Evolutionary conservation across 2,113 vertebrate species (phyloP).

Genomic region (Pygoscelis antarcticus): DNA sequence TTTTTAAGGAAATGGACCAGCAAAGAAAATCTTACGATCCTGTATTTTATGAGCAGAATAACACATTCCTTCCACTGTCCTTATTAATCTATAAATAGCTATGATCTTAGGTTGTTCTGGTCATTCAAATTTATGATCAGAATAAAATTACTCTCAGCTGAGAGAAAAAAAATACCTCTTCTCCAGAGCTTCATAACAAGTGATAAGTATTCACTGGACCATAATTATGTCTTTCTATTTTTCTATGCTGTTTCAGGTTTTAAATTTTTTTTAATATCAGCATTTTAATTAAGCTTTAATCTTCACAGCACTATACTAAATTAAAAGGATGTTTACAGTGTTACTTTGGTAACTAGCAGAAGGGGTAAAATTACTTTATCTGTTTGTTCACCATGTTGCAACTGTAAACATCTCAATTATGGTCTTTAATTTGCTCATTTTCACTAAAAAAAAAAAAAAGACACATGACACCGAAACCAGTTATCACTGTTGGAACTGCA

Average conservation of each 20-base stretch:
- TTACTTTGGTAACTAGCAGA: constrained; percentile 41
- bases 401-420: constrained; percentile 9
- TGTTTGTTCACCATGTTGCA: constrained; percentile 16
- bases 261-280: constrained; percentile 46
- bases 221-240: constrained; percentile 35
- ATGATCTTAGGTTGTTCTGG: neutral
- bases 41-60: neutral
- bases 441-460: neutral
- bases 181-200: neutral
- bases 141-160: constrained; percentile 58
- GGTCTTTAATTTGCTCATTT: constrained; percentile 54
- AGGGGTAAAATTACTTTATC: constrained; percentile 42
- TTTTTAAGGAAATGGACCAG: neutral
- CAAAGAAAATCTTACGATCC: neutral
- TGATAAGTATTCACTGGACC: constrained; percentile 30
- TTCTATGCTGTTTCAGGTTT: constrained; percentile 18
- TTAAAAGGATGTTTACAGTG: constrained; percentile 47
- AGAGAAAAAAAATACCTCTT: constrained; percentile 7
- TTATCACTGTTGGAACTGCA: neutral
- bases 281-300: constrained; percentile 73
- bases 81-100: constrained; percentile 38
- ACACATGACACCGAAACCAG: neutral
- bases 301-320: constrained; percentile 58
- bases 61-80: neutral
- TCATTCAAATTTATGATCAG: constrained; percentile 50